Evolutionary conservation across 37 sponge, comb jelly and placozoan species (phyloP).

Genomic region (Amphimedon queenslandica): DNA sequence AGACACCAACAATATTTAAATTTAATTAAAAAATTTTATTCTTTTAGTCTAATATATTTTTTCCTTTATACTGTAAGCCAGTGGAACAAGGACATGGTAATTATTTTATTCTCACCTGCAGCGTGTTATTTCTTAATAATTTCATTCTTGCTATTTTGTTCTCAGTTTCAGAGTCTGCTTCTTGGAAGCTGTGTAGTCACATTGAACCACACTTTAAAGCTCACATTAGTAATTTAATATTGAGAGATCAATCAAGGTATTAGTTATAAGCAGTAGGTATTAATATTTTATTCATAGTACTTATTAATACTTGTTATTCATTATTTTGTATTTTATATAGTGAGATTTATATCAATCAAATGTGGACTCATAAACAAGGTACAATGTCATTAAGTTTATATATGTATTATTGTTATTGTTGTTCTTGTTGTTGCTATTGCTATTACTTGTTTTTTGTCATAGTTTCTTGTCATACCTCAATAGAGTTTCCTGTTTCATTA

Average conservation of each 20-base stretch:
- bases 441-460: not conserved
- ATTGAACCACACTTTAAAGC: slow-evolving; percentile 42
- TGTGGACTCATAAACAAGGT: too few relatives aligned
- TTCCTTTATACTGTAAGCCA: slow-evolving; percentile 53
- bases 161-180: slow-evolving; percentile 27
- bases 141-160: not conserved
- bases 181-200: slow-evolving; percentile 42
- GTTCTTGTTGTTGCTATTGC: too few relatives aligned
- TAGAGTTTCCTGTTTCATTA: slow-evolving; percentile 47
- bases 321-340: too few relatives aligned
- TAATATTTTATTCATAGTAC: too few relatives aligned
- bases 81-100: slow-evolving; percentile 55
- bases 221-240: slow-evolving; percentile 36
- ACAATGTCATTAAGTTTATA: too few relatives aligned
- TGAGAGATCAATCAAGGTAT: slow-evolving; percentile 29
- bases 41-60: slow-evolving; percentile 35
- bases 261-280: too few relatives aligned
- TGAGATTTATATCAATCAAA: too few relatives aligned
- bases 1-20: too few relatives aligned
- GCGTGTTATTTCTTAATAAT: too few relatives aligned
- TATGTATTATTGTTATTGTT: too few relatives aligned
- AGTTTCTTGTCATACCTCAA: not conserved
- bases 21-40: too few relatives aligned
- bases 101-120: not conserved
- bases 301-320: too few relatives aligned